Conservation (phyloP, 2,888 invertebrate species). For the Cephus sareptanus region DNA sequence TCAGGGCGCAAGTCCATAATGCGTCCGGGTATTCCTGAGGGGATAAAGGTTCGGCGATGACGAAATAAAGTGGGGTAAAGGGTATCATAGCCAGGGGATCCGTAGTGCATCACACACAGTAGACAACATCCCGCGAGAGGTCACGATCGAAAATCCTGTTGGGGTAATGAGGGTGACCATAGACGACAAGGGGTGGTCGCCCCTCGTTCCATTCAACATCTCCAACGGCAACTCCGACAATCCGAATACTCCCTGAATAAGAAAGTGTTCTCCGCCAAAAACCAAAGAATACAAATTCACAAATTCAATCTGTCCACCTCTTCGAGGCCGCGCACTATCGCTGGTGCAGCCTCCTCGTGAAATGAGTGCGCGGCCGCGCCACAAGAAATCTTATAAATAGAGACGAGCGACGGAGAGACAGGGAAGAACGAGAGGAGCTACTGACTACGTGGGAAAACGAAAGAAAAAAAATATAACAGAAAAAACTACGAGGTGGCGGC, state of each 20-base stretch:
- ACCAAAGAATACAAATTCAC: neutral
- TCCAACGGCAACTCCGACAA: neutral
- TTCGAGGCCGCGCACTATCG: neutral
- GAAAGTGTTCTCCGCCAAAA: neutral
- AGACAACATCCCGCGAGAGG: constrained; percentile 49
- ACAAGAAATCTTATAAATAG: constrained; percentile 5
- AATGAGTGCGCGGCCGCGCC: neutral
- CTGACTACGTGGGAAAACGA: neutral
- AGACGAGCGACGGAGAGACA: neutral
- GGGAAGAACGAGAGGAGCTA: neutral
- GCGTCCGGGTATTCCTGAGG: neutral
- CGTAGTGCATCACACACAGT: constrained; percentile 28
- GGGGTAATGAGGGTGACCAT: neutral
- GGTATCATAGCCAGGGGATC: neutral
- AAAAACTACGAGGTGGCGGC: neutral
- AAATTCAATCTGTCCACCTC: neutral
- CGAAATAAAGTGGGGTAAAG: neutral
- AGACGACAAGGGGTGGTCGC: neutral
- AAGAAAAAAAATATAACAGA: neutral
- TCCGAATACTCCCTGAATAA: neutral
- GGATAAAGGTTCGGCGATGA: neutral
- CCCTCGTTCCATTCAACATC: neutral
- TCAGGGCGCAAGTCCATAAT: neutral
- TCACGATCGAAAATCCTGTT: constrained; percentile 44
- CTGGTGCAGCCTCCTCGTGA: neutral